These are phyloP conservation scores for Corynorhinus townsendii DNA, from an alignment of 2,113 vertebrate genomes.

Conservation along the genomic window DNA sequence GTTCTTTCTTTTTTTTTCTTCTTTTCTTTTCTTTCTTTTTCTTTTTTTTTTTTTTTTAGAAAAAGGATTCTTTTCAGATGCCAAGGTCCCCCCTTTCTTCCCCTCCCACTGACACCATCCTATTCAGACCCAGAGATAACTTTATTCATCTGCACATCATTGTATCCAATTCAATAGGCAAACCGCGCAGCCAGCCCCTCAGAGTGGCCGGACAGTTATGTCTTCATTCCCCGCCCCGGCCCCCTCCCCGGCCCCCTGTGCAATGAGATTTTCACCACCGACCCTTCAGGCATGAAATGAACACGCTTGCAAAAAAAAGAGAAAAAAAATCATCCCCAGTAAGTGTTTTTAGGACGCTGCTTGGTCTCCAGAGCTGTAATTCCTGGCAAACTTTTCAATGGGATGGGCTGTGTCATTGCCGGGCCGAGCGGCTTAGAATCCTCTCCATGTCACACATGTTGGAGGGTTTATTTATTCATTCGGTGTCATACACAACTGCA, in stretches of 20 bases:
- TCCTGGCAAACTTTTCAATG: conserved; percentile 53
- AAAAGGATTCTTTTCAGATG: conserved; percentile 91
- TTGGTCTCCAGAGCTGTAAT: conserved; percentile 52
- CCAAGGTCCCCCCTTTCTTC: conserved; percentile 88
- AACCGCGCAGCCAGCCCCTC: conserved; percentile 90
- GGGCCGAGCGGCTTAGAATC: conserved; percentile 58
- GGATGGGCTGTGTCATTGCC: conserved; percentile 3
- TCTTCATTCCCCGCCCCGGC: conserved; percentile 86
- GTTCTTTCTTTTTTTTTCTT: conserved; percentile 79
- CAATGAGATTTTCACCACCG: conserved; percentile 75
- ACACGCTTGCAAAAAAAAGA: conserved; percentile 71
- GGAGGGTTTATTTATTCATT: conserved; percentile 40
- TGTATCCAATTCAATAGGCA: conserved; percentile 98
- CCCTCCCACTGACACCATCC: conserved; percentile 97
- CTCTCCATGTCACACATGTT: conserved; percentile 13
- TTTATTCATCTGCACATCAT: conserved; percentile 99
- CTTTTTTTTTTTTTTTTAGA: conserved; percentile 54
- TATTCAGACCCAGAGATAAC: conserved; percentile 97
- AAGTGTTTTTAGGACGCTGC: conserved; percentile 70
- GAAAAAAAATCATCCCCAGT: conserved; percentile 49
- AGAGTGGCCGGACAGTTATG: conserved; percentile 89
- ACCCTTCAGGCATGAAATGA: conserved; percentile 78
- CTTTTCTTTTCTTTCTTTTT: too few relatives aligned
- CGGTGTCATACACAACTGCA: conserved; percentile 33
- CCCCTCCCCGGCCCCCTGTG: conserved; percentile 48